Evolutionary conservation across 37 sponge, comb jelly and placozoan genomes (phyloP), one percentile per base, ranked within the genome.

Genomic region (Aplysina aerophoba): DNA sequence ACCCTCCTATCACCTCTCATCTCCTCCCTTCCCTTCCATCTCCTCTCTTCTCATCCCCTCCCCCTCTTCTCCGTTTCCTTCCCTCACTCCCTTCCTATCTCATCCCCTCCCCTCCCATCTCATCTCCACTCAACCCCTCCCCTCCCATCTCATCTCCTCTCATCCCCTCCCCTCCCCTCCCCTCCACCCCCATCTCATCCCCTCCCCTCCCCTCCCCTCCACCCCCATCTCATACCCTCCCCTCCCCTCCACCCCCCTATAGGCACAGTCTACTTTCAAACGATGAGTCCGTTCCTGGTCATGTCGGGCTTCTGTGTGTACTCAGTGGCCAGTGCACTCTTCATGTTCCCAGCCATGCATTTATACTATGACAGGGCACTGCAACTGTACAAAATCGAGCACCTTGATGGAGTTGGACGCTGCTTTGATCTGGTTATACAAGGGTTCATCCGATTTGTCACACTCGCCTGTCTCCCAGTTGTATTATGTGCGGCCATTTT

Each of bases 221-320:
- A 3, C 3, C 50, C 50, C 8, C 50, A 11, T 8, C 8, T 8
- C 50, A 11, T 44, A 3, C 50, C 50, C 8, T 8, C 50, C 50
- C 50, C 8, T 8, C 8, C 50, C 50, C 50, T 44, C 8, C 8
- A 3, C 35, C 12, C 36, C 6, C 19, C 34, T 64, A 35, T 66
- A 92, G 95, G 95, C 54, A 90, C 94, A 37, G 92, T 89, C 16
- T 96, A 96, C 80, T 57, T 89, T 13, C 93, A 94, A 38, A 68
- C 81, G 3, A 39, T 22, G 0, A 31, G 36, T 11, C 65, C 92
- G 20, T 79, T 96, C 35, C 83, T 94, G 55, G 59, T 96, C 12
- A 72, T 96, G 74, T 88, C 97, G n/a, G 94, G 92, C 24, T 89
- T 96, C 83, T 96, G 94, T 88, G 92, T 96, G 59, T 94, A 91